Evolutionary conservation across 2,797 vertebrate genomes (phyloP), one percentile per base, ranked within the genome.

Genomic region (Phataginus tricuspis): DNA sequence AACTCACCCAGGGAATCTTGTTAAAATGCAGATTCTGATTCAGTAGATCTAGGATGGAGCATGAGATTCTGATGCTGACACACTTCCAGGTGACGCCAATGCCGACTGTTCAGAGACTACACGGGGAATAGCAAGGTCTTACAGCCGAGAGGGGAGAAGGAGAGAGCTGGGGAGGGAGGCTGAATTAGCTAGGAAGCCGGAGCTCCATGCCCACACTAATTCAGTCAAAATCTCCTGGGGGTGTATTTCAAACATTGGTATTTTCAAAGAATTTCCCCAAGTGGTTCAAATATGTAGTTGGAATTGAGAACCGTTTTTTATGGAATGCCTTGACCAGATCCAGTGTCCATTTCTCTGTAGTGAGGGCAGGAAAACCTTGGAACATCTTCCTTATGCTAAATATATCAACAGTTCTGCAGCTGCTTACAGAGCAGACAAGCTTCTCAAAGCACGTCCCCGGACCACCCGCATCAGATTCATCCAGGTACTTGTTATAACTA

Each of bases 1-100:
- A 90, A 92, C 42, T 93, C 84, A 63, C 66, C 3, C 13, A 34
- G 39, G 16, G 39, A 69, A 74, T 75, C 16, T 64, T 80, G 16
- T 77, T 85, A 94, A 94, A 82, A 92, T 88, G 51, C 37, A 83
- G 82, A 68, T 96, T 94, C 18, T 92, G 45, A 92, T 85, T 91
- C 74, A 75, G 13, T 90, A 57, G 77, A 59, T 90, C 10, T 14
- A 39, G 49, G 11, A 18, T 80, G 29, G 49, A 78, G 7, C 39
- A 55, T 49, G 34, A 84, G 11, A 90, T 74, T 79, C 51, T 72
- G 72, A 29, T 89, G 91, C 77, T 87, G 25, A 91, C 82, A 90
- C 63, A 63, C 21, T 75, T 72, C 29, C 37, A 51, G 69, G 14
- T 82, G 63, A 86, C 59, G 23, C 39, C 83, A n/a, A 61, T 74